Base-by-base conservation (phyloP, 2,113 vertebrate species). In the Pelusios castaneus region DNA sequence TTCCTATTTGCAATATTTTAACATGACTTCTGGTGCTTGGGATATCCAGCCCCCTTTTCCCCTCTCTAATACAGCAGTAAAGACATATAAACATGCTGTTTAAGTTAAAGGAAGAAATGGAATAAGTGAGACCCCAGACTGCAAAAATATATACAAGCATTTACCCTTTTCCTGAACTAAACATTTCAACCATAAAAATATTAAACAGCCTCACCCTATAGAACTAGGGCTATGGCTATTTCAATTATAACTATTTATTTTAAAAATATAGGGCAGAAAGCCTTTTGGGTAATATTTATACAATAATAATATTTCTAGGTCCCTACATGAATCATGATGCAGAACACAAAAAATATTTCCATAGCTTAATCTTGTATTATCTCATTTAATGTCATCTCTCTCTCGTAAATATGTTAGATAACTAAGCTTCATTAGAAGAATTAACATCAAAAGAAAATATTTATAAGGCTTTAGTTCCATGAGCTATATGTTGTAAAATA, bases 191-290 rank as follows among this genome's bases (percentile, higher is more conserved):
- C 98, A 98, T 98, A 98, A 98, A 98, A 98, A 98, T 98, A 98
- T 98, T 97, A 92, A 98, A 97, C 96, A 98, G 98, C 98, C 98
- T 95, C 87, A 97, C 98, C 98, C 98, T 98, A 98, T 98, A 98
- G 97, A 98, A 98, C 98, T 98, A 98, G 98, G 98, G 98, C 97
- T 92, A 94, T 89, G 96, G 95, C 98, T 98, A 97, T 97, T 97
- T 98, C 96, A 98, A 97, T 98, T 98, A 98, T 97, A 98, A 93
- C 98, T 98, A 98, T 97, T 97, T 97, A 97, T 98, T 98, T 98
- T 98, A 98, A 98, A 98, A 98, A 98, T 98, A 98, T 97, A 98
- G 98, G 98, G 98, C 98, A 97, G 97, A 98, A 96, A 98, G 98
- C 98, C 98, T 98, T 98, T 97, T 97, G 95, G 96, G 95, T 97